Evolutionary conservation across 2,888 invertebrate species (phyloP).

Genomic region (Rotaria magnacalcarata): DNA sequence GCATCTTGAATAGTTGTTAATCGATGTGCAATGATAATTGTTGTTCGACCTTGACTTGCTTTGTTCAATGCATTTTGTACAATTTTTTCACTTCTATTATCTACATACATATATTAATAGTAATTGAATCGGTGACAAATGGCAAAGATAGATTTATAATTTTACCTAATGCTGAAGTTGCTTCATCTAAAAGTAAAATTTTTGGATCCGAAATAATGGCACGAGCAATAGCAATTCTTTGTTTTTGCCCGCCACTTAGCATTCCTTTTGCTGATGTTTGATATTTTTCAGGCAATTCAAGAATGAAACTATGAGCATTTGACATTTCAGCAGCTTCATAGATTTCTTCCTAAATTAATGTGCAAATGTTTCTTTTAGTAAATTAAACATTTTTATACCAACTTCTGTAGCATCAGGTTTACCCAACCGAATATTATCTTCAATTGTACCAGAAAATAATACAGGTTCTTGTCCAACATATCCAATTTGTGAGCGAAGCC

Average conservation of each 20-base stretch:
- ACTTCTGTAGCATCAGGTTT: slow-evolving; percentile 51
- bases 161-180: slow-evolving; percentile 54
- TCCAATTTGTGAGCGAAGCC: slow-evolving; percentile 59
- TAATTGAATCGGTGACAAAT: too few species aligned
- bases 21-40: slow-evolving; percentile 58
- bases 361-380: too few species aligned
- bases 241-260: slow-evolving; percentile 56
- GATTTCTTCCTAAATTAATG: slow-evolving; percentile 51
- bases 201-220: slow-evolving; percentile 67
- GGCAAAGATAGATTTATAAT: background rate
- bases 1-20: slow-evolving; percentile 72
- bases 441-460: slow-evolving; percentile 64
- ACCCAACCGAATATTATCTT: slow-evolving; percentile 63
- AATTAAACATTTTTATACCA: slow-evolving; percentile 37
- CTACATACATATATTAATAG: slow-evolving; percentile 54
- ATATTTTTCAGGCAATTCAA: slow-evolving; percentile 49
- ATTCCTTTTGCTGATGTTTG: slow-evolving; percentile 59
- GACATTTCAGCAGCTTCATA: slow-evolving; percentile 57
- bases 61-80: slow-evolving; percentile 47
- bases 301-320: slow-evolving; percentile 60
- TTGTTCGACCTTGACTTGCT: slow-evolving; percentile 50
- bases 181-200: slow-evolving; percentile 62
- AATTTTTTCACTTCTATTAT: slow-evolving; percentile 65
- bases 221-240: slow-evolving; percentile 51
- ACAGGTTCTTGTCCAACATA: slow-evolving; percentile 65